Base-by-base conservation (phyloP, 1,140 invertebrate species). In the Cotesia typhae region DNA sequence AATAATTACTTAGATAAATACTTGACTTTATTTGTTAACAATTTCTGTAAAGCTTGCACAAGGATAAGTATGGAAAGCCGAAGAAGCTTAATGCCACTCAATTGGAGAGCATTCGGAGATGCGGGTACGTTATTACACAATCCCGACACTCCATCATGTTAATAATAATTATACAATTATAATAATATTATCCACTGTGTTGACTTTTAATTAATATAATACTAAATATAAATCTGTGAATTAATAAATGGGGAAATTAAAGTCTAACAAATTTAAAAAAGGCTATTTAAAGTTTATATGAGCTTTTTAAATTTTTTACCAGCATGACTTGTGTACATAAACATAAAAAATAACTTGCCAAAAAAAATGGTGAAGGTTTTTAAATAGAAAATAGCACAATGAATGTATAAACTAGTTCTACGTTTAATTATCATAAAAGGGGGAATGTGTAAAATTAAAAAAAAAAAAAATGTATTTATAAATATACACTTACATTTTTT, bases 1-100 rank as follows among this genome's bases (percentile, higher is more conserved):
- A 41, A 7, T 41, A 41, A 47, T 47, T 47, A 47, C 10, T 47
- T 47, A 47, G 41, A 47, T 47, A 47, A 47, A 47, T 10, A 10
- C 41, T 47, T 47, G 41, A 47, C 41, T 67, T 67, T 67, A 17
- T 55, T 67, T 67, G 66, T 67, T 67, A 47, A 67, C 66, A 12
- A 67, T 67, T 92, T 90, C 88, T 90, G 88, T 89, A 90, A 94
- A 94, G 93, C 92, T 91, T 93, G 89, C 93, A 93, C 91, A 94
- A 94, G 93, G 94, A 95, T 91, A 94, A 92, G 88, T 91, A 92
- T 88, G 93, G 93, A 89, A 94, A 94, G 89, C 91, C 92, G 88
- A 94, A 93, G 92, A 93, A 92, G 89, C 90, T 95, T 89, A 94
- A 91, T 91, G 89, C 89, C 89, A 91, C 91, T 89, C 94, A 95